A percentile compares a stretch with the other conserved stretches of the same genome.
phyloP scores from a whole-genome alignment of 2,888 invertebrate genomes.

The Alcis repandata region DNA sequence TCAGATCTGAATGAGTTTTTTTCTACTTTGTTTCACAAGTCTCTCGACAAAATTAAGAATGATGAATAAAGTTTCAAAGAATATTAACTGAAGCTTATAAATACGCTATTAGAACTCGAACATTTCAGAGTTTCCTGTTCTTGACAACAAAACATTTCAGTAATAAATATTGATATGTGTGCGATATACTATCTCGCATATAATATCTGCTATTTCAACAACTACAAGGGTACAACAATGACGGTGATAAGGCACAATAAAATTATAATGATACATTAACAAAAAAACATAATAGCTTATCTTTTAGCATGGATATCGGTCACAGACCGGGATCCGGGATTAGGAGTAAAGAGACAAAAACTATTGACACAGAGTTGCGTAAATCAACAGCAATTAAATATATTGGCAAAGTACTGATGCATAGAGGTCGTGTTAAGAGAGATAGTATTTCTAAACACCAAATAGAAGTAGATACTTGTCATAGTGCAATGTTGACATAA shows the following conservation, averaged over 20 bases:
- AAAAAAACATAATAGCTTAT: conserved; percentile 10
- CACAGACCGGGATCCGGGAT: conserved; percentile 23
- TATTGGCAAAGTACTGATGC: conserved; percentile 4
- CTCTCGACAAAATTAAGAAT: conserved; percentile 17
- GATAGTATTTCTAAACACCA: conserved; percentile 12
- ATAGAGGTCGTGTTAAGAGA: conserved; percentile 6
- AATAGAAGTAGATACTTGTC: conserved; percentile 40
- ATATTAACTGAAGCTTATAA: conserved; percentile 8
- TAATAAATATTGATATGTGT: conserved; percentile 15
- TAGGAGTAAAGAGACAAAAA: not conserved
- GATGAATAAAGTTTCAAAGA: conserved; percentile 8
- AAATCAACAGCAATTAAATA: not conserved
- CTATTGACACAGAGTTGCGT: not conserved
- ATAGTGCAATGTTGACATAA: conserved; percentile 49
- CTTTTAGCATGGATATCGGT: conserved; percentile 27
- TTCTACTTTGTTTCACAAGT: not conserved
- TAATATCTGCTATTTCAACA: conserved; percentile 17
- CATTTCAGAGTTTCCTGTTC: not conserved
- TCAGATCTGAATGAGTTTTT: conserved; percentile 1
- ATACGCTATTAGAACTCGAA: conserved; percentile 3
- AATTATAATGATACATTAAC: conserved; percentile 17
- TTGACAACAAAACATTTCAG: conserved; percentile 14
- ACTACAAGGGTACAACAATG: conserved; percentile 20
- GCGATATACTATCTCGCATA: conserved; percentile 2
- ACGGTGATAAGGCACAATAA: conserved; percentile 18